Base-by-base conservation (phyloP, 2,888 invertebrate genomes). In the Nebria brevicollis region DNA sequence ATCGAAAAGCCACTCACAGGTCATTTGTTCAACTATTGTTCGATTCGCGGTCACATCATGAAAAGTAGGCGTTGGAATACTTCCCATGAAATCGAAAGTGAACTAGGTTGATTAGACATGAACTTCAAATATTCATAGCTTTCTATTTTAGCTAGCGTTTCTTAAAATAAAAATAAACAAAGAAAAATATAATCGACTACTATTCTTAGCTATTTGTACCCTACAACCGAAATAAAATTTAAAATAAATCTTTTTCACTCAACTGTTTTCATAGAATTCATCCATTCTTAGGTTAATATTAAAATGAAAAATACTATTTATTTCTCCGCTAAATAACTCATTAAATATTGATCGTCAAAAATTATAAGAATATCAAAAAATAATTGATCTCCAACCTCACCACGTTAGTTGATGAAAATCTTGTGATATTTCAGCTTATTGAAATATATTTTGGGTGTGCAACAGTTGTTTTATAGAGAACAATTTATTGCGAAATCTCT, bases 401-500 rank as follows among this genome's bases (percentile, higher is more conserved):
- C 20, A 20, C 20, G 54, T 11, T 54, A 11, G 54, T 54, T 13
- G 1, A 2, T 13, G 54, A 11, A 54, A 8, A 3, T 54, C 54
- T 13, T 11, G 54, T 8, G 54, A 6, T 8, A 13, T 54, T 54
- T 54, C 13, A 8, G 54, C 8, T 54, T 54, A 5, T 2, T 54
- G 54, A 54, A 13, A 13, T 54, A 54, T 11, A 54, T 54, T 54
- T 54, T 54, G 1, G 54, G 26, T 11, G 68, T 68, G 68, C 68
- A 68, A 26, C 26, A 76, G 41, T 76, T 76, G 66, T 15, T 34
- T 41, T 76, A 65, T 34, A 66, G 43, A 66, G 34, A 66, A 42
- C 26, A 70, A 68, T 77, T 68, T 70, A 54, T 77, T 70, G 70
- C 66, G 26, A 75, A 75, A 75, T 20, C 43, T 77, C 43, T 68